Conservation (phyloP, 1,140 invertebrate genomes). For the Phthorimaea operculella region DNA sequence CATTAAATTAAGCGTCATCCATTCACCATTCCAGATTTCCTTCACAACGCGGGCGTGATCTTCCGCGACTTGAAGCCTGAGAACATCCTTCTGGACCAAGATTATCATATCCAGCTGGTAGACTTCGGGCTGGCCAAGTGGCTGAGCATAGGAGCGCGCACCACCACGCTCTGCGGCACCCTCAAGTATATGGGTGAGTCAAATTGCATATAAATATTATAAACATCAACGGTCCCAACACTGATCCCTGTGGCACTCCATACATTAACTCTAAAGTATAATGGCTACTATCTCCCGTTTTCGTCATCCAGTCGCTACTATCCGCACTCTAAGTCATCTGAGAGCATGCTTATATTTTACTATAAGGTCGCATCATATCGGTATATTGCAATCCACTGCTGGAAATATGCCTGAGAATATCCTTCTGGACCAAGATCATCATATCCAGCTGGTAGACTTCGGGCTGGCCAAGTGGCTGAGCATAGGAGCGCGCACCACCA, state of each 20-base stretch:
- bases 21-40: conserved; percentile 80
- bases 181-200: conserved; percentile 90
- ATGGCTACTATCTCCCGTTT: too few species aligned
- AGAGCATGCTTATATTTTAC: too few species aligned
- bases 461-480: conserved; percentile 93
- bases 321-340: too few species aligned
- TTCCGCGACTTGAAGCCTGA: conserved; percentile 93
- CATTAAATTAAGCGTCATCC: too few species aligned
- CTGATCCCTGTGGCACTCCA: too few species aligned
- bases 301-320: too few species aligned
- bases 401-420: conserved; percentile 87
- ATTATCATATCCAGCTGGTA: conserved; percentile 83
- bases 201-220: too few species aligned
- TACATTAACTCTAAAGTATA: too few species aligned
- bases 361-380: too few species aligned
- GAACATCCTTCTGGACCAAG: conserved; percentile 86
- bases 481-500: conserved; percentile 78
- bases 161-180: conserved; percentile 91
- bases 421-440: conserved; percentile 81
- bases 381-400: too few species aligned
- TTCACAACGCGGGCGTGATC: conserved; percentile 91
- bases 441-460: conserved; percentile 90
- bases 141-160: conserved; percentile 78
- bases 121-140: conserved; percentile 97
- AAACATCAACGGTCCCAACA: too few species aligned